Evolutionary conservation across 2,797 vertebrate genomes (phyloP).

Genomic region (Carcharodon carcharias): DNA sequence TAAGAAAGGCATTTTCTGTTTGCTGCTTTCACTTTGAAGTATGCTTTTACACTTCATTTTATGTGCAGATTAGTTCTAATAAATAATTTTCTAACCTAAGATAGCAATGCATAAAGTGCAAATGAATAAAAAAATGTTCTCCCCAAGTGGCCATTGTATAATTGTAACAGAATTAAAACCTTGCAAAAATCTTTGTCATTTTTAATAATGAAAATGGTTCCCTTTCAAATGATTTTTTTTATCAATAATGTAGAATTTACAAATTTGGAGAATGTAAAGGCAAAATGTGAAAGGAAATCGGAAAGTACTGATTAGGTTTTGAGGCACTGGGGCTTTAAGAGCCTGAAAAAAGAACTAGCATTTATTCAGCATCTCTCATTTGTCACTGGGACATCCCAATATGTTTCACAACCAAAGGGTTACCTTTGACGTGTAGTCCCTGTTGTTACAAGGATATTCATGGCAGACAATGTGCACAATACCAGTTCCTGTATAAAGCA

Average conservation of each 20-base stretch:
- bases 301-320: background rate
- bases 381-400: background rate
- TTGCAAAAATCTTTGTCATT: background rate
- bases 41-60: background rate
- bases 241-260: background rate
- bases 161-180: background rate
- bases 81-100: constrained; percentile 3
- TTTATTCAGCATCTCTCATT: background rate
- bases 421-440: background rate
- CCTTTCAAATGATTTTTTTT: background rate
- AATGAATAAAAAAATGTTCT: background rate
- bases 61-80: background rate
- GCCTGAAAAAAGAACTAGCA: background rate
- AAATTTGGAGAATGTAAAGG: background rate
- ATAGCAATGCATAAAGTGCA: background rate
- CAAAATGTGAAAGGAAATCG: background rate
- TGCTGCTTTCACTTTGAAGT: background rate
- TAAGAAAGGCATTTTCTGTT: background rate
- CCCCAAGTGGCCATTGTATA: background rate
- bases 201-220: background rate
- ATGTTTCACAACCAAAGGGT: background rate
- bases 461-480: background rate
- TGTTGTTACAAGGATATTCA: background rate
- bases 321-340: background rate
- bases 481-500: background rate